Evolutionary conservation across 2,113 vertebrate genomes (phyloP), one percentile per base, ranked within the genome.

Genomic region (Myxocyprinus asiaticus): DNA sequence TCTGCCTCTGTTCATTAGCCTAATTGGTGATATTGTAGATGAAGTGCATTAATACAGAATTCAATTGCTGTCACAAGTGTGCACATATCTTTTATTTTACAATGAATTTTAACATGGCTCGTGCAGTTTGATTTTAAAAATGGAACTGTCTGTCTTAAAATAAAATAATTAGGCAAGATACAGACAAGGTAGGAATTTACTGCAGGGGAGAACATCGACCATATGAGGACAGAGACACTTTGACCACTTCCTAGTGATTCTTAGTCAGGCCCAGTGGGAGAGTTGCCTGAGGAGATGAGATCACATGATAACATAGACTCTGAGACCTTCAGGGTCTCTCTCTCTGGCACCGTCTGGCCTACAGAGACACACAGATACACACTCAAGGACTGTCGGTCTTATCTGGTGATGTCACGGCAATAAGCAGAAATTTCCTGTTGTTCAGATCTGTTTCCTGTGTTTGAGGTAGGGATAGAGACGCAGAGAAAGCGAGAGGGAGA

Each of bases 371-470:
- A 61, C 69, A 59, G 42, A 9, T 33, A 78, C 76, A n/a, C 66
- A 42, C n/a, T 79, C 59, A 74, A 47, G 51, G 33, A 75, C 77
- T 72, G 82, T 82, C 71, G 82, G 55, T 84, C 82, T 90, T 89
- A 89, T 91, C 84, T 85, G 79, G 86, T 70, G 44, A 78, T 58
- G 72, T 50, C 78, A 84, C 70, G 82, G 81, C 69, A 82, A 45
- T 55, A 56, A 45, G 71, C 74, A 85, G 87, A 81, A 42, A 83
- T 85, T 88, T 87, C 89, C 86, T 90, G 85, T 83, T 83, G 79
- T 83, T 71, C 22, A 22, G 42, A 15, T 61, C 68, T 70, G 68
- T 74, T 87, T 86, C 84, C 89, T 91, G 89, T 88, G 88, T 89
- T 89, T 88, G 72, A 84, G 81, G 74, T 79, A 81, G 77, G 65